These are phyloP conservation scores for Leptinotarsa defecta DNA, from an alignment of 1,140 invertebrate genomes.

Conservation along the genomic window DNA sequence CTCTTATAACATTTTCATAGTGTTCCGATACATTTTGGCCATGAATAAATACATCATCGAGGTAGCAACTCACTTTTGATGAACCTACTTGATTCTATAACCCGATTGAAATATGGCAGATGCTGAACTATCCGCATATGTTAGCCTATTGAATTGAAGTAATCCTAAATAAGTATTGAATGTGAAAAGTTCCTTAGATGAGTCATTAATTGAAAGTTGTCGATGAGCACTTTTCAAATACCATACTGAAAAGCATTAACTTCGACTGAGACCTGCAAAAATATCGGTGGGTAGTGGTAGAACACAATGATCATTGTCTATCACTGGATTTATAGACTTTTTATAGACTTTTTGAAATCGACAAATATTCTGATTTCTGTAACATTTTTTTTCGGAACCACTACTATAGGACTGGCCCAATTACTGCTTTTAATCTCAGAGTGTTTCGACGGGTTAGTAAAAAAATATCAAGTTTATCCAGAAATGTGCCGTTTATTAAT, in stretches of 20 bases:
- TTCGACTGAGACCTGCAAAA: no score
- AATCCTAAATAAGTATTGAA: not conserved
- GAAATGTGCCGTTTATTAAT: no score
- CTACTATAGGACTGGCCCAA: no score
- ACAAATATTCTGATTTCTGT: no score
- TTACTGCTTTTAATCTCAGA: no score
- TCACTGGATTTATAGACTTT: no score
- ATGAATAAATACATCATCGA: not conserved
- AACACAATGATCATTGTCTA: no score
- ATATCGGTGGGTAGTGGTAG: no score
- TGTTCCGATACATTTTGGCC: constrained; percentile 31
- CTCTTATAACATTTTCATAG: constrained; percentile 30
- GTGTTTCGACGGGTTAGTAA: no score
- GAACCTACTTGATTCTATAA: not conserved
- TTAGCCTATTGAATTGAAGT: not conserved
- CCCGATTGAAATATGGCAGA: not conserved
- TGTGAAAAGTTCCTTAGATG: not conserved
- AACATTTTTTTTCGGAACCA: no score
- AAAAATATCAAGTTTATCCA: no score
- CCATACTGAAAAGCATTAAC: not conserved
- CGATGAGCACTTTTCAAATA: not conserved
- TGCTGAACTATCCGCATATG: not conserved
- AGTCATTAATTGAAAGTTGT: not conserved
- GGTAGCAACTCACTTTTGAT: not conserved
- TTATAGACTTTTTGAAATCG: no score